These are phyloP conservation scores for Neelides sp. DNA, from an alignment of 1,140 invertebrate species.

Conservation along the genomic window DNA sequence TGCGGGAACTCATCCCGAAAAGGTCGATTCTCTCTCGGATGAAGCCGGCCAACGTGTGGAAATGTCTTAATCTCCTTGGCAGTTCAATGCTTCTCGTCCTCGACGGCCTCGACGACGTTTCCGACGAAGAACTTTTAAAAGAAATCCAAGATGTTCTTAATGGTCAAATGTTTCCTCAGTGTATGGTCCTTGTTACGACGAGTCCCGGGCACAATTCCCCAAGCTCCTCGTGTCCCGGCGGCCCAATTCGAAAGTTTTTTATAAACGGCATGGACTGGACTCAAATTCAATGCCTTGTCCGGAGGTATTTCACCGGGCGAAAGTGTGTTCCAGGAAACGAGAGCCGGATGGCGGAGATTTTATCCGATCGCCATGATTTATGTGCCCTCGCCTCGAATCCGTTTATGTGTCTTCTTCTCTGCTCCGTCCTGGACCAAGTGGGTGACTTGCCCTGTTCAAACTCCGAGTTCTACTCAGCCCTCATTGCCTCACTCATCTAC, in stretches of 20 bases:
- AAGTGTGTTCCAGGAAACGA: constrained; percentile 35
- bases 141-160: constrained; percentile 43
- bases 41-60: constrained; percentile 34
- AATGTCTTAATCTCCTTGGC: constrained; percentile 38
- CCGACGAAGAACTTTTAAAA: constrained; percentile 36
- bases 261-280: constrained; percentile 42
- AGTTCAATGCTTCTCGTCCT: constrained; percentile 43
- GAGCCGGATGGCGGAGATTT: constrained; percentile 27
- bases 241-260: constrained; percentile 35
- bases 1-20: constrained; percentile 40
- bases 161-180: constrained; percentile 43
- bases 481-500: constrained; percentile 30
- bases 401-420: constrained; percentile 43
- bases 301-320: constrained; percentile 39
- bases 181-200: constrained; percentile 43
- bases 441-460: constrained; percentile 25
- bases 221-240: constrained; percentile 37
- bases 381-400: constrained; percentile 41
- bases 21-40: constrained; percentile 33
- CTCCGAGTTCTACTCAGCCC: constrained; percentile 27
- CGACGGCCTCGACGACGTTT: constrained; percentile 44
- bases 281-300: constrained; percentile 35
- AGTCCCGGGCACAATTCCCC: constrained; percentile 34
- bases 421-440: constrained; percentile 39
- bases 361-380: constrained; percentile 32